phyloP scores from a whole-genome alignment of 1,140 invertebrate genomes.

The Drosophila seguyi region DNA sequence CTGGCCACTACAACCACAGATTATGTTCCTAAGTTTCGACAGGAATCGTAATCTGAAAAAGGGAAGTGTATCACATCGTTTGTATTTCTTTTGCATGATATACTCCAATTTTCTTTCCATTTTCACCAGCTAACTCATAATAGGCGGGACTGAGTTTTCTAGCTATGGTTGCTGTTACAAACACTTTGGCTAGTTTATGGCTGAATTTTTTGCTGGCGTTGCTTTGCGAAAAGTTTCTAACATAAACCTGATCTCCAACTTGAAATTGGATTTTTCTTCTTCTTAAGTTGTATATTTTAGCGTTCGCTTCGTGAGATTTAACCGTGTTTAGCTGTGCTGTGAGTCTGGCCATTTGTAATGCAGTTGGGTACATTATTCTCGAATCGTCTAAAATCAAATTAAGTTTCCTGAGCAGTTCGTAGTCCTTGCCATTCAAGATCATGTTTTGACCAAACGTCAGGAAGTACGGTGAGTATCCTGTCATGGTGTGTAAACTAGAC shows the following conservation, averaged over 20 bases:
- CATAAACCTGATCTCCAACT: background rate
- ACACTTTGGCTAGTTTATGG: background rate
- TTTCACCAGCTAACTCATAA: background rate
- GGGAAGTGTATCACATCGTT: background rate
- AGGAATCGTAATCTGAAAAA: too few species aligned
- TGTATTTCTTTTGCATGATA: background rate
- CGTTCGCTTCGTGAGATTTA: background rate
- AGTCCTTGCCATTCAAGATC: background rate
- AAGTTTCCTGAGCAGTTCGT: background rate
- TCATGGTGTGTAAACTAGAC: background rate
- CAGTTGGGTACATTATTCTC: background rate
- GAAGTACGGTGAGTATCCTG: background rate
- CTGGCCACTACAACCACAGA: too few species aligned
- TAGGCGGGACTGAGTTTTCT: background rate
- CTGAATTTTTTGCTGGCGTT: background rate
- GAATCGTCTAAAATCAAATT: background rate
- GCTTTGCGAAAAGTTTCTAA: background rate
- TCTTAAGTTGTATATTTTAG: background rate
- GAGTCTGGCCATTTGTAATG: background rate
- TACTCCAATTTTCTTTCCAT: background rate
- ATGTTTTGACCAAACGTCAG: conserved; percentile 1
- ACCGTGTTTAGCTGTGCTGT: background rate
- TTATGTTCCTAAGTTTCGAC: too few species aligned
- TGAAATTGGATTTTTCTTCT: background rate
- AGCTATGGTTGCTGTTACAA: background rate